Evolutionary conservation across 2,797 vertebrate genomes (phyloP).

Genomic region (Acanthurus tractus): DNA sequence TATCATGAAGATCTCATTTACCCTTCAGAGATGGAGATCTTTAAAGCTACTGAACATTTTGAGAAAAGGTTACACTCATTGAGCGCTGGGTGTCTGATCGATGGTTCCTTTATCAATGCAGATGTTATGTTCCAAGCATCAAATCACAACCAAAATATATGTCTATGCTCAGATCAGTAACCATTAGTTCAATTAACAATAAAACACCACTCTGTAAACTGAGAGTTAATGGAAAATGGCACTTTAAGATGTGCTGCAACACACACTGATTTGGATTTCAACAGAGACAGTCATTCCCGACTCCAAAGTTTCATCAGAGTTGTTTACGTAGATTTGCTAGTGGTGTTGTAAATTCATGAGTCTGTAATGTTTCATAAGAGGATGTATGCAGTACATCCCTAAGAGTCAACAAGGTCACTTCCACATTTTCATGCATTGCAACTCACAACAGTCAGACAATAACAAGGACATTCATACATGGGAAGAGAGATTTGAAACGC

Average conservation of each 20-base stretch:
- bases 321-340: slow-evolving; percentile 58
- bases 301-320: slow-evolving; percentile 30
- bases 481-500: not conserved
- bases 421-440: slow-evolving; percentile 82
- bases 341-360: slow-evolving; percentile 70
- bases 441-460: slow-evolving; percentile 58
- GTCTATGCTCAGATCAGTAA: not conserved
- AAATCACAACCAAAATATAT: not conserved
- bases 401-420: slow-evolving; percentile 84
- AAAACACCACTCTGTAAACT: not conserved
- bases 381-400: slow-evolving; percentile 82
- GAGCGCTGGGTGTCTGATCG: not conserved
- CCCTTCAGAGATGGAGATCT: too few relatives aligned
- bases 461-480: slow-evolving; percentile 24
- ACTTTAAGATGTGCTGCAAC: not conserved
- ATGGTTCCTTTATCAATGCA: not conserved
- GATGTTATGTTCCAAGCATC: not conserved
- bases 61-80: not conserved
- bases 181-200: not conserved
- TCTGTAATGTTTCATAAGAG: slow-evolving; percentile 79
- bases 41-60: not conserved
- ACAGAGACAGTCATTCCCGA: not conserved
- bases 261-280: slow-evolving; percentile 1
- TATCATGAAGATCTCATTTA: too few relatives aligned
- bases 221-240: not conserved